These are phyloP conservation scores for Prostheceraeus crozeri DNA, from an alignment of 2,888 invertebrate genomes.

Conservation along the genomic window DNA sequence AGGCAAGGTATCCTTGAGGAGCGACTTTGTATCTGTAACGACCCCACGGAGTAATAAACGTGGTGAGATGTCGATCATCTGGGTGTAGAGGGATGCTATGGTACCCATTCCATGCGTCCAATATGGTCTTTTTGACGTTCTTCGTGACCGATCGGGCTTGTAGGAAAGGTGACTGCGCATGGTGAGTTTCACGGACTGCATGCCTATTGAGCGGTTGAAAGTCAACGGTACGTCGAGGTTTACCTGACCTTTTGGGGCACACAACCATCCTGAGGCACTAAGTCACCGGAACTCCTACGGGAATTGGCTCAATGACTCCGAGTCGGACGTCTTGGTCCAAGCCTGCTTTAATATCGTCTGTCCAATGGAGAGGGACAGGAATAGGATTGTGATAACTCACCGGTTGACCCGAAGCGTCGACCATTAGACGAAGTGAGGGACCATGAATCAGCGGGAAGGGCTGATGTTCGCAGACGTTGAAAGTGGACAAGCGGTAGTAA, in stretches of 20 bases:
- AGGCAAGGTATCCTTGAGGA: conserved; percentile 23
- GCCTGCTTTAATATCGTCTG: conserved; percentile 43
- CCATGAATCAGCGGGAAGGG: conserved; percentile 42
- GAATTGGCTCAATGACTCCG: conserved; percentile 43
- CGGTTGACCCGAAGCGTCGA: conserved; percentile 43
- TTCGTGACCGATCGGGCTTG: conserved; percentile 22
- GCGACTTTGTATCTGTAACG: neutral
- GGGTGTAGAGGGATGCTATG: conserved; percentile 21
- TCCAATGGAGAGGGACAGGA: conserved; percentile 46
- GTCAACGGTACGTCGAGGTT: conserved; percentile 41
- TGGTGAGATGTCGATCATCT: conserved; percentile 42
- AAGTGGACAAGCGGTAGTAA: conserved; percentile 43
- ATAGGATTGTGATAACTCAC: conserved; percentile 44
- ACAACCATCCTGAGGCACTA: conserved; percentile 44
- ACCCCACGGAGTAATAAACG: conserved; percentile 39
- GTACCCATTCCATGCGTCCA: conserved; percentile 31
- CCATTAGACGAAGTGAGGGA: conserved; percentile 43
- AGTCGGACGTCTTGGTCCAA: conserved; percentile 43
- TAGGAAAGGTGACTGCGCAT: conserved; percentile 32
- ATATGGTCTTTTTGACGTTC: conserved; percentile 16
- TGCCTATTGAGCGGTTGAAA: conserved; percentile 31
- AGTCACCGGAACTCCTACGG: conserved; percentile 43
- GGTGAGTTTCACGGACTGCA: conserved; percentile 25
- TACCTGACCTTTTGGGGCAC: conserved; percentile 41
- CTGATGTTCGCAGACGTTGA: conserved; percentile 45